Conservation (phyloP, 1,140 invertebrate genomes). For the Cydia amplana region DNA sequence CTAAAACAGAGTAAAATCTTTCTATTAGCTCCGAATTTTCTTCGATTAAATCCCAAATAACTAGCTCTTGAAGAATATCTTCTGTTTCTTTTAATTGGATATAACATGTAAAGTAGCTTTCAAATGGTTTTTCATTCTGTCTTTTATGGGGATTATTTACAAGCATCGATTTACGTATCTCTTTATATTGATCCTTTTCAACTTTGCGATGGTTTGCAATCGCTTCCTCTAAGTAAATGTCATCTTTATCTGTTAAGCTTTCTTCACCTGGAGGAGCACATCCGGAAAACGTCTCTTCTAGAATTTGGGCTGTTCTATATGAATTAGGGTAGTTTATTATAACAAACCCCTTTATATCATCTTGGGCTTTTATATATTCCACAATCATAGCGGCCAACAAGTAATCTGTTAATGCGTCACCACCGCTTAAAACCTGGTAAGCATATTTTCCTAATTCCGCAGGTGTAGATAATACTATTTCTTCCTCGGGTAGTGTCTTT, state of each 20-base stretch:
- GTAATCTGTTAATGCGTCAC: constrained; percentile 79
- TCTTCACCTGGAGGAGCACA: constrained; percentile 54
- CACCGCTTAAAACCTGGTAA: constrained; percentile 77
- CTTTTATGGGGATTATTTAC: constrained; percentile 71
- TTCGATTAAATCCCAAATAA: constrained; percentile 67
- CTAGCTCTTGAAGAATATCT: constrained; percentile 68
- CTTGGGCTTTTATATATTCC: constrained; percentile 80
- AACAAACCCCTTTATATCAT: constrained; percentile 80
- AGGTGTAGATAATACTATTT: constrained; percentile 70
- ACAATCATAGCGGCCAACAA: constrained; percentile 80
- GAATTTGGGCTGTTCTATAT: constrained; percentile 78
- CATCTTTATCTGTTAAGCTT: constrained; percentile 58
- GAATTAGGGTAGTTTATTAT: constrained; percentile 82
- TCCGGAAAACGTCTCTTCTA: constrained; percentile 79
- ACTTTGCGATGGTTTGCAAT: constrained; percentile 65
- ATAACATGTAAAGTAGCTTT: constrained; percentile 80
- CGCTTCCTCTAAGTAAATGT: constrained; percentile 76
- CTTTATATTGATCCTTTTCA: constrained; percentile 61
- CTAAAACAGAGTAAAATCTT: constrained; percentile 79
- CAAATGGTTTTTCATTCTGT: constrained; percentile 55
- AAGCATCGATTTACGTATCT: constrained; percentile 70
- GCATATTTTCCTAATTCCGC: constrained; percentile 81
- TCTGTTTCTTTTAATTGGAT: constrained; percentile 75
- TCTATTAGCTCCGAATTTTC: constrained; percentile 78
- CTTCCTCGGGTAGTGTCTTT: constrained; percentile 80